Evolutionary conservation across 2,888 invertebrate genomes (phyloP), one percentile per base, ranked within the genome.

Genomic region (Phortica magna): DNA sequence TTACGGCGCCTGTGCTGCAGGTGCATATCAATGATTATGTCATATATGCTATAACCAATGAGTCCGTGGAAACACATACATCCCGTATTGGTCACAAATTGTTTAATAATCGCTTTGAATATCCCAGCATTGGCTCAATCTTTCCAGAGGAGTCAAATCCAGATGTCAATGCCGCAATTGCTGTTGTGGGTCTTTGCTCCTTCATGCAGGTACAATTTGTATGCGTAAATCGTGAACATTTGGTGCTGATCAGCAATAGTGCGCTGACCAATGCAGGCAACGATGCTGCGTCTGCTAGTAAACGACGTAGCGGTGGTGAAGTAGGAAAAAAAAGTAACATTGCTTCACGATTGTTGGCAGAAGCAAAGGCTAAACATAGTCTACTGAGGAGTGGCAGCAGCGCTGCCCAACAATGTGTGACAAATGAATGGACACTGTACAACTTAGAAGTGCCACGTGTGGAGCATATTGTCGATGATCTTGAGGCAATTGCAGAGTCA

Each of bases 11-110:
- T 4, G 94, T 96, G 19, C 92, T 94, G 79, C 93, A 94, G 84
- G 93, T 96, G 48, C 93, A 94, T 43, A 92, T 96, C 79, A 95
- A 95, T 84, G 93, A 94, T 82, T 94, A 94, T 78, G 93, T 94
- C 70, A 89, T 95, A n/a, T 96, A 96, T 88, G 96, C 95, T 0
- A 91, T 96, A 19, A 96, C 96, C 0, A 95, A 95, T 79, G 95
- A 94, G 76, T 96, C 96, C 0, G 92, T 96, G 61, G 96, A 96
- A 90, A 95, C 95, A 0, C 96, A 96, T 85, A 96, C 96, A 0
- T 92, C 94, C 31, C 92, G 95, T 67, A 93, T 94, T 73, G 94
- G 95, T 0, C 94, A 95, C 84, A 93, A 94, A 79, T 89, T 95
- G 1, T 93, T 94, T 73, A 92, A 93, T 53, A 92, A 90, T 83